These are phyloP conservation scores for Hestina assimilis DNA, from an alignment of 1,140 invertebrate genomes.

Conservation along the genomic window DNA sequence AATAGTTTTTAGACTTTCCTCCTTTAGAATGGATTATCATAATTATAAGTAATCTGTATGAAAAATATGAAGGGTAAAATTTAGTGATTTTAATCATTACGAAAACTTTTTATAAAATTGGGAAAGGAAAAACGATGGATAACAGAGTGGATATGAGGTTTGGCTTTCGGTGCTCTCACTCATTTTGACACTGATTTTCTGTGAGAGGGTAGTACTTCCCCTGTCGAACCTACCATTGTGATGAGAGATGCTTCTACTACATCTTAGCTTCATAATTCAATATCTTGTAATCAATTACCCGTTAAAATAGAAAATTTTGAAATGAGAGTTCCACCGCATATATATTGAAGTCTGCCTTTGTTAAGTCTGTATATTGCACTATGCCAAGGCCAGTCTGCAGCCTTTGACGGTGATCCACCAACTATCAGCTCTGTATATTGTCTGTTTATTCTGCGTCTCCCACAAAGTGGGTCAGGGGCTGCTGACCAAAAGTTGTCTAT, in stretches of 20 bases:
- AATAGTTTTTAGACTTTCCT: background rate
- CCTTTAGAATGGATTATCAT: no score
- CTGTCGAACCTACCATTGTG: no score
- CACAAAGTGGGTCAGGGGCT: constrained; percentile 33
- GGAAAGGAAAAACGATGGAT: no score
- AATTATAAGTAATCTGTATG: background rate
- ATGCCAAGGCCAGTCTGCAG: constrained; percentile 93
- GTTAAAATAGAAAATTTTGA: constrained; percentile 27
- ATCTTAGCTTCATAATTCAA: no score
- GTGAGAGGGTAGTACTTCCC: no score
- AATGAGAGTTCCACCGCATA: constrained; percentile 50
- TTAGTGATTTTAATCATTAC: background rate
- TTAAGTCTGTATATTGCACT: constrained; percentile 87
- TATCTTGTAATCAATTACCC: background rate
- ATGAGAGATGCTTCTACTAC: no score
- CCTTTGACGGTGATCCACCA: constrained; percentile 42
- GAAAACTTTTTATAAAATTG: no score
- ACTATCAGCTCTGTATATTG: constrained; percentile 42
- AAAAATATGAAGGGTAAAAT: background rate
- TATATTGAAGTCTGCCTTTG: constrained; percentile 48
- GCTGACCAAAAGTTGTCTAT: background rate
- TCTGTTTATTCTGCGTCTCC: constrained; percentile 36
- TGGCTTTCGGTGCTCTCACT: no score
- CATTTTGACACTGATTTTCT: no score
- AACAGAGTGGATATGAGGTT: no score